A percentile compares a stretch with the other conserved stretches of the same genome.
Evolutionary conservation across 2,888 invertebrate species (phyloP).

Genomic region (Drosophila ustulata): DNA sequence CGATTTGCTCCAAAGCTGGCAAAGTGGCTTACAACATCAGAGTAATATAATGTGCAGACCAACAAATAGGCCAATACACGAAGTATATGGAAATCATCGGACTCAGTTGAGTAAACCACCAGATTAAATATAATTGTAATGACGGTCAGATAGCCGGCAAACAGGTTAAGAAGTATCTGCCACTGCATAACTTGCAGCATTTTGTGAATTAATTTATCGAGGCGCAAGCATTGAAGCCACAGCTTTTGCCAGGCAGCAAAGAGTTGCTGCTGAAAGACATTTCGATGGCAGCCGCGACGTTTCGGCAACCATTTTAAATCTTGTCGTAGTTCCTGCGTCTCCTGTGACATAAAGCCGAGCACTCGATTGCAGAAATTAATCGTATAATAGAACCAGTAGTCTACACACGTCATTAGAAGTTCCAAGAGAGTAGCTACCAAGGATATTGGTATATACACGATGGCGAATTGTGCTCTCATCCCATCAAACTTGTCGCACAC

Average conservation of each 20-base stretch:
- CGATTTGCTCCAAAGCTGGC: constrained; percentile 42
- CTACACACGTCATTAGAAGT: constrained; percentile 24
- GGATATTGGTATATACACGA: not conserved
- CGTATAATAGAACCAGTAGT: constrained; percentile 30
- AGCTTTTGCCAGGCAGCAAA: constrained; percentile 43
- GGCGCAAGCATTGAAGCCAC: constrained; percentile 21
- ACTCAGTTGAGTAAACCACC: constrained; percentile 28
- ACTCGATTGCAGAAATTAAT: constrained; percentile 44
- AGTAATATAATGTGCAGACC: constrained; percentile 34
- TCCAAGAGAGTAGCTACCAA: constrained; percentile 31
- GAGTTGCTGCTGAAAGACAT: constrained; percentile 47
- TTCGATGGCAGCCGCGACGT: constrained; percentile 32
- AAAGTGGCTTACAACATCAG: constrained; percentile 45
- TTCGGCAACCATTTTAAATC: constrained; percentile 44
- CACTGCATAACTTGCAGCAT: constrained; percentile 38
- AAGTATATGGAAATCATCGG: not conserved
- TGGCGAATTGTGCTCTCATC: constrained; percentile 7
- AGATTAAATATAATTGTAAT: constrained; percentile 52
- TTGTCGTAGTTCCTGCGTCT: constrained; percentile 27
- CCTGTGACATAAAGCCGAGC: constrained; percentile 36
- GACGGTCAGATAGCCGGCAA: constrained; percentile 50
- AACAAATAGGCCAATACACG: not conserved
- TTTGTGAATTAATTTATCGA: constrained; percentile 41
- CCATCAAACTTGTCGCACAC: constrained; percentile 27
- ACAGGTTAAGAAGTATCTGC: constrained; percentile 55